Evolutionary conservation across 1,140 invertebrate genomes (phyloP).

Genomic region (Drosophila fuyamai): DNA sequence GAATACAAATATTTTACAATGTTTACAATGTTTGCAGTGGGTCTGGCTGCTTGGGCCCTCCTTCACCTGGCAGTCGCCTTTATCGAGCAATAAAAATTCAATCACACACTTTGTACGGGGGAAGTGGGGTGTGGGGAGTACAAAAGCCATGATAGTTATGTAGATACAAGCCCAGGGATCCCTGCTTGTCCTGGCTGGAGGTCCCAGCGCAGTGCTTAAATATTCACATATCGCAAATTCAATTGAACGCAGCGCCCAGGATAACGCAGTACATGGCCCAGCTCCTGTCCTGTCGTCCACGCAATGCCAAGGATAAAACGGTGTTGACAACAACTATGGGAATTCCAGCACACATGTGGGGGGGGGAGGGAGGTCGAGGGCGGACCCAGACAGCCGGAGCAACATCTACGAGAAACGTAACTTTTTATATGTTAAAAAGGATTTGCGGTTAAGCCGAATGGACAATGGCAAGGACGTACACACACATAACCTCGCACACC

Average conservation of each 20-base stretch:
- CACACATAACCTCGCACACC: conserved; percentile 4
- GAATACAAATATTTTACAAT: conserved; percentile 75
- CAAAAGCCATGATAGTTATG: conserved; percentile 73
- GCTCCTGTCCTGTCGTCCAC: conserved; percentile 42
- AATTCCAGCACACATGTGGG: conserved; percentile 44
- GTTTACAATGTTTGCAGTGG: conserved; percentile 70
- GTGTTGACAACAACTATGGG: conserved; percentile 83
- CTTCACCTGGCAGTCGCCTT: conserved; percentile 58
- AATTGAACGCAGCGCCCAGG: conserved; percentile 76
- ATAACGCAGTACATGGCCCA: conserved; percentile 62
- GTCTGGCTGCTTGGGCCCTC: background rate
- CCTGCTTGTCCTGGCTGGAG: conserved; percentile 3
- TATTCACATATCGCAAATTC: conserved; percentile 84
- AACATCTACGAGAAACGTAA: conserved; percentile 66
- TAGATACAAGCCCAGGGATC: conserved; percentile 45
- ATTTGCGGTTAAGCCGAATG: conserved; percentile 81
- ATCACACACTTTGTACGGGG: conserved; percentile 51
- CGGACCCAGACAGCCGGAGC: conserved; percentile 17
- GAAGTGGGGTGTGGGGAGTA: conserved; percentile 1
- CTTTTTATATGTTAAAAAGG: conserved; percentile 84
- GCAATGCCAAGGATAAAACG: conserved; percentile 76
- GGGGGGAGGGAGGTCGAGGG: background rate
- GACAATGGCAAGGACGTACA: conserved; percentile 62
- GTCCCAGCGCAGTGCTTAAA: conserved; percentile 80
- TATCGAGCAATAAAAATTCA: conserved; percentile 82